Evolutionary conservation across 1,140 invertebrate species (phyloP).

Genomic region (Mercenaria mercenaria): DNA sequence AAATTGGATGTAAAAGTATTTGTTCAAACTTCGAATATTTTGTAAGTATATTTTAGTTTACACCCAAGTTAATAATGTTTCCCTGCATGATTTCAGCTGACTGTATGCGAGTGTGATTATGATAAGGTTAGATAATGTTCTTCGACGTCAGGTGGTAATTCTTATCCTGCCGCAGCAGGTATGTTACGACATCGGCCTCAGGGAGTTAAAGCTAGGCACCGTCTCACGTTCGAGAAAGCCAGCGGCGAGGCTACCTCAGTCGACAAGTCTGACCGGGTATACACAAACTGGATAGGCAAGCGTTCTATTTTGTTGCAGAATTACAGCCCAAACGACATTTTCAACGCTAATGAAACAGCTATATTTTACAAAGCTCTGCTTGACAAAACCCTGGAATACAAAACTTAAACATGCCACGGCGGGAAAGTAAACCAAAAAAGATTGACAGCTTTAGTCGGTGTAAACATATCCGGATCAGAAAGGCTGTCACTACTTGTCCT

Average conservation of each 20-base stretch:
- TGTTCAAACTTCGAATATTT: too few species aligned
- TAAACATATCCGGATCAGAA: slow-evolving; percentile 31
- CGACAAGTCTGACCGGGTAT: not conserved
- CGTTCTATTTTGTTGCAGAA: not conserved
- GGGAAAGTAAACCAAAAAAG: slow-evolving; percentile 86
- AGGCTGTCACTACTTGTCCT: slow-evolving; percentile 20
- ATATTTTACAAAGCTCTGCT: slow-evolving; percentile 63
- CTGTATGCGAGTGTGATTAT: too few species aligned
- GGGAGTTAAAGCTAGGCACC: slow-evolving; percentile 24
- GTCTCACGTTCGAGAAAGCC: slow-evolving; percentile 2
- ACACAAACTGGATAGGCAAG: not conserved
- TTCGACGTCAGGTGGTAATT: too few species aligned
- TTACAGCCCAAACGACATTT: slow-evolving; percentile 45
- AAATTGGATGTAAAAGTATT: too few species aligned
- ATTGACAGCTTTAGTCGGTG: slow-evolving; percentile 85
- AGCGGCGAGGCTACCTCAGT: slow-evolving; percentile 25
- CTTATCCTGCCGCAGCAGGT: too few species aligned
- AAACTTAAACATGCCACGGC: slow-evolving; percentile 40
- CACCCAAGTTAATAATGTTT: too few species aligned
- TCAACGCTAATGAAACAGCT: slow-evolving; percentile 67
- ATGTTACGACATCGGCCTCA: too few species aligned
- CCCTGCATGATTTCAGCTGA: too few species aligned
- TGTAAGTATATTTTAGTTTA: too few species aligned
- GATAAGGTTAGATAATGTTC: too few species aligned
- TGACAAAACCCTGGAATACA: slow-evolving; percentile 59